These are phyloP conservation scores for Asarcornis scutulata DNA, from an alignment of 2,113 vertebrate species.

Conservation along the genomic window DNA sequence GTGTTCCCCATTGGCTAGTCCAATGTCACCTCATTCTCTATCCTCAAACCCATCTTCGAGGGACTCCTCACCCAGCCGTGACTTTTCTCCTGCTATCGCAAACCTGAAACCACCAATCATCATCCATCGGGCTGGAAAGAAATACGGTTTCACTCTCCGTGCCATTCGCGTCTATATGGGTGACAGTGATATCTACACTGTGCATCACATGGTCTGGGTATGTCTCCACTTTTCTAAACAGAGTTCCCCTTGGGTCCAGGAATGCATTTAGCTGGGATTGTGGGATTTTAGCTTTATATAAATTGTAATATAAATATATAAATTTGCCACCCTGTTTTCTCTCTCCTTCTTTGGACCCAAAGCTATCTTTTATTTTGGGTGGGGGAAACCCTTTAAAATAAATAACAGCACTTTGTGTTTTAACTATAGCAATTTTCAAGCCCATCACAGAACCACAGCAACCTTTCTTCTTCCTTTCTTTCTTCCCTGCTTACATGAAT, in stretches of 20 bases:
- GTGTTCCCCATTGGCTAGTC: constrained; percentile 94
- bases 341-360: background rate
- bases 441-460: background rate
- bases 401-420: background rate
- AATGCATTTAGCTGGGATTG: background rate
- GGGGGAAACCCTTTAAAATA: background rate
- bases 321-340: background rate
- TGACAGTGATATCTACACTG: constrained; percentile 93
- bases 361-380: background rate
- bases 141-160: constrained; percentile 96
- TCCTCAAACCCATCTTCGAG: constrained; percentile 97
- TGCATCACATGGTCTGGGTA: constrained; percentile 99
- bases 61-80: constrained; percentile 95
- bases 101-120: constrained; percentile 87
- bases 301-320: background rate
- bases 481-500: constrained; percentile 8
- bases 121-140: constrained; percentile 94
- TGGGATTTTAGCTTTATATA: background rate
- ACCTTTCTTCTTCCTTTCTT: constrained; percentile 24
- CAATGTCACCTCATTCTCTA: constrained; percentile 96
- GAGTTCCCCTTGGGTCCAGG: background rate
- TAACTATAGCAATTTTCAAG: background rate
- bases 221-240: constrained; percentile 51
- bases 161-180: constrained; percentile 99
- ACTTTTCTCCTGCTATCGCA: constrained; percentile 89